Evolutionary conservation across 92 coral and sea anemone genomes (phyloP), one percentile per base, ranked within the genome.

Genomic region (Diadumene lineata): DNA sequence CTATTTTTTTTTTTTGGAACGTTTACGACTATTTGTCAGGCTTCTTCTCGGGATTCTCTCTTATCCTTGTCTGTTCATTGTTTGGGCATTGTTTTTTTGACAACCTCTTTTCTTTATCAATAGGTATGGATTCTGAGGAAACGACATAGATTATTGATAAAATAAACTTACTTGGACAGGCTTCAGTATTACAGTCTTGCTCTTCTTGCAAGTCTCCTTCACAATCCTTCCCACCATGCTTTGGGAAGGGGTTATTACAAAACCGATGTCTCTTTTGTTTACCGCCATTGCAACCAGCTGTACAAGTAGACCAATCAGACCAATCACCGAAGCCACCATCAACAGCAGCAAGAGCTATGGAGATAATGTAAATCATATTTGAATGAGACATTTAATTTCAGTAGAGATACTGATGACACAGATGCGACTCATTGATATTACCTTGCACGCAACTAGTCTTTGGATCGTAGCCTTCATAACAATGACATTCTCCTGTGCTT

Each of bases 251-350:
- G 25, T 78, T 72, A 71, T 72, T 72, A 57, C 88, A 84, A 57
- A 84, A 84, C 23, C 88, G 88, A 78, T 84, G 78, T 9, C 88
- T 84, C 33, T 43, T 48, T 53, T 53, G 61, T 31, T 51, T 78
- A 27, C 88, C 88, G 9, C 75, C 79, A 43, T 72, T 64, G 25
- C 88, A 84, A 21, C 88, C 88, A 19, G 63, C 64, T 66, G 73
- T 21, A 60, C 88, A 84, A 0, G 28, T 27, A 16, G 84, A 32
- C 88, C 88, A 84, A 7, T 25, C 43, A 9, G 88, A 64, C 88
- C 88, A 84, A 0, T 30, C 23, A 56, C 75, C 32, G 68, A 53
- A 84, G 18, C 70, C 73, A 11, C 87, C 87, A 68, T 82, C 82
- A 31, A 62, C 72, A 6, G 87, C 62, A 6, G 15, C 56, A 0